Evolutionary conservation across 2,113 vertebrate species (phyloP).

Genomic region (Rhea americana): DNA sequence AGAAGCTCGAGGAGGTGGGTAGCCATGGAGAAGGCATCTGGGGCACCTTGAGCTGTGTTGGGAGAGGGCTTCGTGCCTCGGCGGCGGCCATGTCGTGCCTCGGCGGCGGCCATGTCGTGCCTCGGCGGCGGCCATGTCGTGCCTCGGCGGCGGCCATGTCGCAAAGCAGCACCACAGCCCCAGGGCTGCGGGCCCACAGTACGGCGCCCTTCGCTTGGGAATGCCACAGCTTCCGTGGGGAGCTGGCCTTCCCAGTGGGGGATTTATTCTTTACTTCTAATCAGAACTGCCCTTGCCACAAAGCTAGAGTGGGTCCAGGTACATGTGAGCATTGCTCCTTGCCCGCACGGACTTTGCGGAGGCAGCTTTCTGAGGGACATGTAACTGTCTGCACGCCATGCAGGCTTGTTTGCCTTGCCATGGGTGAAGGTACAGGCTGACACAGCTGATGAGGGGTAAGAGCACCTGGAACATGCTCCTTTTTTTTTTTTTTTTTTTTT

Average conservation of each 20-base stretch:
- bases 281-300: too few species aligned
- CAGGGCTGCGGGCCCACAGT: neutral
- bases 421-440: fast-evolving
- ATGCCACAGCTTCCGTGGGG: too few species aligned
- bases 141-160: neutral
- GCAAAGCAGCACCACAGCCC: fast-evolving
- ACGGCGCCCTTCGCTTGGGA: too few species aligned
- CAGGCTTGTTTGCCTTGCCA: fast-evolving
- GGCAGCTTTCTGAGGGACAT: too few species aligned
- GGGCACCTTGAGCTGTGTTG: fast-evolving
- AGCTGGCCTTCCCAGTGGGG: too few species aligned
- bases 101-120: too few species aligned
- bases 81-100: too few species aligned
- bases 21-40: neutral
- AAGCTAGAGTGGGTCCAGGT: too few species aligned
- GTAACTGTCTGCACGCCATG: fast-evolving
- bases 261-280: too few species aligned
- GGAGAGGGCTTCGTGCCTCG: too few species aligned
- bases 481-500: neutral
- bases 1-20: neutral
- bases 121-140: fast-evolving
- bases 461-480: too few species aligned
- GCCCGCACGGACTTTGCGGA: neutral
- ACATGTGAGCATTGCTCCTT: neutral
- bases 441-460: neutral